A percentile compares a stretch with the other conserved stretches of the same genome.
phyloP scores from a whole-genome alignment of 2,113 vertebrate genomes.

The Ginglymostoma cirratum region DNA sequence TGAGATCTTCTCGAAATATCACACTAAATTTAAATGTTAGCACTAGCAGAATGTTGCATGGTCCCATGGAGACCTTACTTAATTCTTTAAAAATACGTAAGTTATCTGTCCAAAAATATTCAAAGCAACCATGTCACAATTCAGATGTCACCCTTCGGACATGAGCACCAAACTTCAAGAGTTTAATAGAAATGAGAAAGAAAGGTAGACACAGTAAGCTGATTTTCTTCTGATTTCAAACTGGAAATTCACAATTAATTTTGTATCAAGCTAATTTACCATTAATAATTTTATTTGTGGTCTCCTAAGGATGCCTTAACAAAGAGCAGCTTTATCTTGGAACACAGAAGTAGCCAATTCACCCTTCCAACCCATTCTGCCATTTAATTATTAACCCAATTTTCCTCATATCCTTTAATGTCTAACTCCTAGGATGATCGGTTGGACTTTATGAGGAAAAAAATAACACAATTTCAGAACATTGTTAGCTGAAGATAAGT shows the following conservation, averaged over 20 bases:
- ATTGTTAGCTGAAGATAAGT: not conserved
- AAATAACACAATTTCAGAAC: not conserved
- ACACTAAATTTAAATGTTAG: not conserved
- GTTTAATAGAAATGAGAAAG: not conserved
- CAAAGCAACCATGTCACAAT: not conserved
- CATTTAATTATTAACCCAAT: no score
- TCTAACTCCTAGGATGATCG: no score
- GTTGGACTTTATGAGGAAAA: no score
- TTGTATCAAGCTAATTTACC: not conserved
- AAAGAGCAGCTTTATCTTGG: no score
- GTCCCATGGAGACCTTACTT: not conserved
- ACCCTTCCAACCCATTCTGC: no score
- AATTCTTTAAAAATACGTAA: not conserved
- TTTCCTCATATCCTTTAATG: no score
- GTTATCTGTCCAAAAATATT: not conserved
- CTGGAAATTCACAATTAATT: not conserved
- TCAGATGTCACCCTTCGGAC: not conserved
- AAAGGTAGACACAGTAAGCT: not conserved
- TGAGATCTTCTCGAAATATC: not conserved
- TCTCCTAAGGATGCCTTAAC: not conserved
- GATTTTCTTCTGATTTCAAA: not conserved
- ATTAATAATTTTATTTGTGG: not conserved
- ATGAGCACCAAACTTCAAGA: not conserved
- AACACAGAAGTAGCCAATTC: no score
- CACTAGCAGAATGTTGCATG: not conserved